phyloP scores from a whole-genome alignment of 2,888 invertebrate genomes.

The Glyphotaelius pellucidus region DNA sequence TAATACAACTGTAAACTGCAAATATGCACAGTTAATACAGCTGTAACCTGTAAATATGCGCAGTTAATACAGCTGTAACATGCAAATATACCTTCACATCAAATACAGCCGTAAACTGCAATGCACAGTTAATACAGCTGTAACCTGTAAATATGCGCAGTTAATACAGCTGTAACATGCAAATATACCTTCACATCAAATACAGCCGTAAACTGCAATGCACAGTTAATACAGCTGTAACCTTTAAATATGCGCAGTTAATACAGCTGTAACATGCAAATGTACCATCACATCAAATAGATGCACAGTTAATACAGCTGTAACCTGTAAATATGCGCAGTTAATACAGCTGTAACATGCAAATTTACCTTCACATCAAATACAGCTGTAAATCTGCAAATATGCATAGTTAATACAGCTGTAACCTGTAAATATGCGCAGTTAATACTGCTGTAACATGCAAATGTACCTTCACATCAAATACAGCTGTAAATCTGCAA shows the following conservation, averaged over 20 bases:
- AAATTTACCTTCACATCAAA: background rate
- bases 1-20: background rate
- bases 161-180: background rate
- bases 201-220: background rate
- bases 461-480: too few species aligned
- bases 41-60: too few species aligned
- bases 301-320: background rate
- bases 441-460: slow-evolving; percentile 68
- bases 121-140: background rate
- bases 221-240: background rate
- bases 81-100: too few species aligned
- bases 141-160: background rate
- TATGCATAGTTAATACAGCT: background rate
- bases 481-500: background rate
- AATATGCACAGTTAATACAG: background rate
- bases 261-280: background rate
- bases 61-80: background rate
- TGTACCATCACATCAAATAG: too few species aligned
- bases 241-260: background rate
- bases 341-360: too few species aligned
- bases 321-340: background rate
- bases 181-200: background rate
- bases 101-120: too few species aligned
- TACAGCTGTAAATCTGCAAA: background rate
- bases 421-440: background rate